Evolutionary conservation across 2,888 invertebrate species (phyloP).

Genomic region (Rosalia funebris): DNA sequence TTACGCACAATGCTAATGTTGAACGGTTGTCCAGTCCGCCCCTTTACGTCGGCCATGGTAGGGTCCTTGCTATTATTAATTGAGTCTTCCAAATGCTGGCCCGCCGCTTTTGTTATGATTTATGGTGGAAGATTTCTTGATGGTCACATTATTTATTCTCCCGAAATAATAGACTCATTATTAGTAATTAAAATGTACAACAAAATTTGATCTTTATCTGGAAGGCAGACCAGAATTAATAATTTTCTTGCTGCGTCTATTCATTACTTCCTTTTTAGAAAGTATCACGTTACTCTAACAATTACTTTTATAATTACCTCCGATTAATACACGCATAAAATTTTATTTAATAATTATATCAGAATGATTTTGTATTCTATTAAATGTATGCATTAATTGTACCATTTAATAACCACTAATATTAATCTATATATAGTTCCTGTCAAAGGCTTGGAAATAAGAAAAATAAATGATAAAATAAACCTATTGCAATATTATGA

Average conservation of each 20-base stretch:
- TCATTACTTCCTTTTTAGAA: slow-evolving; percentile 32
- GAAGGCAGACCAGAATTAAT: slow-evolving; percentile 38
- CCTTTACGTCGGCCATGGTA: slow-evolving; percentile 48
- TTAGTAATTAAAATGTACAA: slow-evolving; percentile 48
- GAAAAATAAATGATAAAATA: too few relatives aligned
- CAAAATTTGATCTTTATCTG: slow-evolving; percentile 42
- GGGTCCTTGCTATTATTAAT: slow-evolving; percentile 54
- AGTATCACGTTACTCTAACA: too few relatives aligned
- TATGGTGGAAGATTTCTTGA: slow-evolving; percentile 42
- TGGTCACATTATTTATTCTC: slow-evolving; percentile 41
- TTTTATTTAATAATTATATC: too few relatives aligned
- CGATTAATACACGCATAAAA: too few relatives aligned
- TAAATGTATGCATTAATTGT: too few relatives aligned
- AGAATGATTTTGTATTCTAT: too few relatives aligned
- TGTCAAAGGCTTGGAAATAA: too few relatives aligned
- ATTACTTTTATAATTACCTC: too few relatives aligned
- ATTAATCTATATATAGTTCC: too few relatives aligned
- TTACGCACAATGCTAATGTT: slow-evolving; percentile 52
- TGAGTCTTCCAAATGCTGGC: slow-evolving; percentile 52
- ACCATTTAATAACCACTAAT: too few relatives aligned
- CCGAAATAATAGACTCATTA: slow-evolving; percentile 50
- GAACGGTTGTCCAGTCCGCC: slow-evolving; percentile 54
- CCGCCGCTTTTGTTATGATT: slow-evolving; percentile 43
- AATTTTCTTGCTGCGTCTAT: slow-evolving; percentile 35
- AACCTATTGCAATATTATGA: too few relatives aligned